Evolutionary conservation across 2,888 invertebrate species (phyloP).

Genomic region (Sminthurinus aureus): DNA sequence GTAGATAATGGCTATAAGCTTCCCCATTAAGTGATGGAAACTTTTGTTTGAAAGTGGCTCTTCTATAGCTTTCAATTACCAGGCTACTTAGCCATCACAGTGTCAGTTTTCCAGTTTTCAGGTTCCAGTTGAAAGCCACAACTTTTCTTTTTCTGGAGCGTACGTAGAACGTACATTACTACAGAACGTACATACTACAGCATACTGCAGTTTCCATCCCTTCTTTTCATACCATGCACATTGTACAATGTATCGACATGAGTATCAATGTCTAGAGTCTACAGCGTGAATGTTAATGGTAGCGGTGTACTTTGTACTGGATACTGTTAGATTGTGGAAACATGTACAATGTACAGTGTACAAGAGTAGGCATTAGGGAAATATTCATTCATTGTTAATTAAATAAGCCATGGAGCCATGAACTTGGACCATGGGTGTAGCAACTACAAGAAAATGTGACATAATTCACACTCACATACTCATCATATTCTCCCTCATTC

Average conservation of each 20-base stretch:
- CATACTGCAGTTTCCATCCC: background rate
- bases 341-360: too few species aligned
- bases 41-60: slow-evolving; percentile 13
- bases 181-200: background rate
- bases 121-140: too few species aligned
- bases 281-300: background rate
- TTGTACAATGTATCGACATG: too few species aligned
- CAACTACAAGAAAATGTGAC: slow-evolving; percentile 12
- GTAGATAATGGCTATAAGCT: background rate
- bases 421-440: background rate
- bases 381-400: slow-evolving; percentile 13
- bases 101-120: background rate
- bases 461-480: background rate
- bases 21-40: slow-evolving; percentile 12
- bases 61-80: slow-evolving; percentile 13
- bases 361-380: slow-evolving; percentile 6
- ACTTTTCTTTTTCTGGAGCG: too few species aligned
- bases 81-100: slow-evolving; percentile 12
- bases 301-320: too few species aligned
- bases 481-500: background rate
- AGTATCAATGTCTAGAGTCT: too few species aligned
- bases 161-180: too few species aligned
- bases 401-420: slow-evolving; percentile 17
- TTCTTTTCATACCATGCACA: background rate
- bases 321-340: too few species aligned